phyloP scores from a whole-genome alignment of 2,888 invertebrate genomes.

The Perithous albicinctus region DNA sequence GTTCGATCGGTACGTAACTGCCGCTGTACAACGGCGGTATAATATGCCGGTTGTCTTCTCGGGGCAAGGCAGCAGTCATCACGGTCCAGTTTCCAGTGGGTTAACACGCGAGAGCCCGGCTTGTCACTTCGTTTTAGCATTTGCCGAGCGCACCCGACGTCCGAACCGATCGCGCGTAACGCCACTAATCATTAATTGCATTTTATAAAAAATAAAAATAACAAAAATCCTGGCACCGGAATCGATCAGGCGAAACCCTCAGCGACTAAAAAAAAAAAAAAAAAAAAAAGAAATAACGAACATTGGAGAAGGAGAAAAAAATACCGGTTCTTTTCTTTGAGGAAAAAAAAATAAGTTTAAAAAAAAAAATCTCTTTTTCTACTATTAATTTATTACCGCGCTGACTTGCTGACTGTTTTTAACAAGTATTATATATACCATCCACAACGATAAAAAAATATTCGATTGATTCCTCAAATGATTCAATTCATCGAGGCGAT shows the following conservation, averaged over 20 bases:
- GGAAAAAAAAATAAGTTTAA: neutral
- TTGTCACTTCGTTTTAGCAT: conserved; percentile 78
- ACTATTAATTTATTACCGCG: conserved; percentile 65
- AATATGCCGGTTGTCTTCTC: neutral
- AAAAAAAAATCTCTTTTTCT: conserved; percentile 28
- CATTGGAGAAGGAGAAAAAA: conserved; percentile 30
- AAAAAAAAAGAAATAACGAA: conserved; percentile 27
- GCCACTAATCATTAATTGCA: conserved; percentile 76
- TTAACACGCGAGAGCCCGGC: conserved; percentile 74
- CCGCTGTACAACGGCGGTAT: neutral
- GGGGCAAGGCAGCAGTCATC: conserved; percentile 18
- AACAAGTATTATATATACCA: conserved; percentile 62
- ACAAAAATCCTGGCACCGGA: conserved; percentile 14
- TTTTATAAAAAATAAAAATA: too few relatives aligned
- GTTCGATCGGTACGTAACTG: conserved; percentile 55
- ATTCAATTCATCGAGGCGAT: conserved; percentile 64
- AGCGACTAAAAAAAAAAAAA: neutral
- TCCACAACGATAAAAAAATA: conserved; percentile 23
- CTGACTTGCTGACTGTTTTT: conserved; percentile 56
- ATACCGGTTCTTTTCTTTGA: conserved; percentile 47
- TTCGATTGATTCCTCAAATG: conserved; percentile 63
- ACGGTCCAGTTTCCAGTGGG: conserved; percentile 79
- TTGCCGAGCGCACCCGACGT: conserved; percentile 70
- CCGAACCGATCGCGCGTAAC: conserved; percentile 77
- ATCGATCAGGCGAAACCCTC: conserved; percentile 33